A percentile compares a stretch with the other conserved stretches of the same genome.
phyloP scores from a whole-genome alignment of 2,113 vertebrate genomes.

The Hystrix brachyura region DNA sequence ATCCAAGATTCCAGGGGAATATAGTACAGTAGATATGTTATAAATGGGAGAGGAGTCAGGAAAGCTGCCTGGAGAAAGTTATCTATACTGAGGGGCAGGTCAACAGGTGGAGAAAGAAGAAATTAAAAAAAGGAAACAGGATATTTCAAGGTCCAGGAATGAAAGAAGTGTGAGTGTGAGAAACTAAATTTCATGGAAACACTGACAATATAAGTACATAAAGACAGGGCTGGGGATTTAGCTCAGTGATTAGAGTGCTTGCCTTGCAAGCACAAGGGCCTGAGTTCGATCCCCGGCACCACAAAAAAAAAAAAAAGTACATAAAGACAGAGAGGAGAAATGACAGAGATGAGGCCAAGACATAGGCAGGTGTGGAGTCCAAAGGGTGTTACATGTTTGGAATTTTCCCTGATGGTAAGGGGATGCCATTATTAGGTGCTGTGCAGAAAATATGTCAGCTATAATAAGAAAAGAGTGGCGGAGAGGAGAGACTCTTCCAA shows the following conservation, averaged over 20 bases:
- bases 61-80: not conserved
- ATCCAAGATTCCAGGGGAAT: not conserved
- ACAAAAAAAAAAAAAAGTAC: not conserved
- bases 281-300: too few relatives aligned
- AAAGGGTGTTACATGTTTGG: not conserved
- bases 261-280: too few relatives aligned
- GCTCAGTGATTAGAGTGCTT: too few relatives aligned
- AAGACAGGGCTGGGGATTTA: not conserved
- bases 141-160: not conserved
- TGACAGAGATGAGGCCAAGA: not conserved
- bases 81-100: not conserved
- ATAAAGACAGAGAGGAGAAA: not conserved
- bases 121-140: not conserved
- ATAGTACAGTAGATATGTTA: fast-evolving
- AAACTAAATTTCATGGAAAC: not conserved
- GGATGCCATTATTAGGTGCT: not conserved
- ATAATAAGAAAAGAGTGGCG: not conserved
- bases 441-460: not conserved
- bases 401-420: not conserved
- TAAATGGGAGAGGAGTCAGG: not conserved
- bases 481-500: not conserved
- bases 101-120: not conserved
- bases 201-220: not conserved
- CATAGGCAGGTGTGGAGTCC: not conserved
- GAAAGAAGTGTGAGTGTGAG: not conserved